Evolutionary conservation across 2,888 invertebrate species (phyloP).

Genomic region (Nomada lathburiana): DNA sequence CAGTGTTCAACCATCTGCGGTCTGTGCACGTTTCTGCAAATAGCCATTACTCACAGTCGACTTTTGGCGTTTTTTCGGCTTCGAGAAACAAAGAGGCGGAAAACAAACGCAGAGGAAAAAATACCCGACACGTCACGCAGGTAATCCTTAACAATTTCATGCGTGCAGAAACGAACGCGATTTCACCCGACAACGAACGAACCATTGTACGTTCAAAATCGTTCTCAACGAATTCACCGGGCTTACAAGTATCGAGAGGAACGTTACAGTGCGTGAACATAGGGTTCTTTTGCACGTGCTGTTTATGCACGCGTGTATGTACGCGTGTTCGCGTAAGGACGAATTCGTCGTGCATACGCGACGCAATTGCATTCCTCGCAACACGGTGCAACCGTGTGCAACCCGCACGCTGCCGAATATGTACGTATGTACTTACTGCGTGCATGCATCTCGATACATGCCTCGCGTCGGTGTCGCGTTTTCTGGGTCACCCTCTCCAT

Average conservation of each 20-base stretch:
- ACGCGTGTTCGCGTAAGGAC: constrained; percentile 10
- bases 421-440: neutral
- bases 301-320: constrained; percentile 23
- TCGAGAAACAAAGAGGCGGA: no score
- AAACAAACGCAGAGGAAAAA: no score
- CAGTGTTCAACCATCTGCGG: no score
- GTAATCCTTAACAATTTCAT: no score
- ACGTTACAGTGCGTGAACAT: constrained; percentile 33
- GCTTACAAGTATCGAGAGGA: constrained; percentile 33
- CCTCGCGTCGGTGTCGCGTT: constrained; percentile 40
- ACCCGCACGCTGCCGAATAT: neutral
- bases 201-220: constrained; percentile 18
- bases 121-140: no score
- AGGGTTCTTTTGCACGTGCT: constrained; percentile 45
- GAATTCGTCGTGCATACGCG: constrained; percentile 22
- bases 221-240: neutral
- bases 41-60: no score
- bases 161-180: neutral
- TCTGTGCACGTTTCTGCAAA: no score
- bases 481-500: constrained; percentile 68
- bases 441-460: neutral
- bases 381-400: constrained; percentile 36
- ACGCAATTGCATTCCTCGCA: constrained; percentile 50
- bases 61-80: no score
- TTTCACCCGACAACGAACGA: neutral